Conservation (phyloP, 2,797 vertebrate species). For the Cynodonichthys magdalenae region DNA sequence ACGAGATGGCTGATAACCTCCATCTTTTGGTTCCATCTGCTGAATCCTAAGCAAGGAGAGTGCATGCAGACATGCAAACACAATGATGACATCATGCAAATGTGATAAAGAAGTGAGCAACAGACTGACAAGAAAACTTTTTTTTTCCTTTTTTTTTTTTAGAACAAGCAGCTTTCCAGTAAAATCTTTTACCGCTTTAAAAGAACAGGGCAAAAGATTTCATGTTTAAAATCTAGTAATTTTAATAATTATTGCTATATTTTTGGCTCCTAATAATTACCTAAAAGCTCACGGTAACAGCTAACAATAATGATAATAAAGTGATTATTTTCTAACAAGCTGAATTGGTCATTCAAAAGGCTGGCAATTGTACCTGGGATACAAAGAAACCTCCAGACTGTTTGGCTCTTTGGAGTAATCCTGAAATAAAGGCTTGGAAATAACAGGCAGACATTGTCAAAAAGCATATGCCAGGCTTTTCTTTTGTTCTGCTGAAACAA, state of each 20-base stretch:
- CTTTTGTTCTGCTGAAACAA: constrained; percentile 77
- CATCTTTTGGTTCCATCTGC: constrained; percentile 84
- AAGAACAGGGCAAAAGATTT: not conserved
- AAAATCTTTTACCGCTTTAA: not conserved
- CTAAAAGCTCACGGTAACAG: constrained; percentile 5
- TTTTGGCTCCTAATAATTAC: constrained; percentile 12
- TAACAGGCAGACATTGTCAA: constrained; percentile 63
- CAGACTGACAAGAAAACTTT: constrained; percentile 13
- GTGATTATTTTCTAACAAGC: constrained; percentile 28
- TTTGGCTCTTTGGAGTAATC: constrained; percentile 67
- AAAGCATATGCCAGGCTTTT: constrained; percentile 66
- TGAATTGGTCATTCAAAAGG: constrained; percentile 41
- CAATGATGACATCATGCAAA: constrained; percentile 58
- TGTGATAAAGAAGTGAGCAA: constrained; percentile 51
- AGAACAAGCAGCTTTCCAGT: constrained; percentile 6
- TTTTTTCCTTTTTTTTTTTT: constrained; percentile 16
- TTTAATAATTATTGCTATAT: not conserved
- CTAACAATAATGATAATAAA: constrained; percentile 5
- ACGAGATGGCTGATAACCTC: constrained; percentile 82
- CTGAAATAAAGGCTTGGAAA: constrained; percentile 67
- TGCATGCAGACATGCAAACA: constrained; percentile 68
- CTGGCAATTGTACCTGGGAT: constrained; percentile 40
- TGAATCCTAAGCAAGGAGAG: constrained; percentile 84
- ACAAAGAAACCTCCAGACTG: constrained; percentile 49
- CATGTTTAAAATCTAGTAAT: not conserved